Evolutionary conservation across 1,140 invertebrate species (phyloP).

Genomic region (Zaprionus ghesquierei): DNA sequence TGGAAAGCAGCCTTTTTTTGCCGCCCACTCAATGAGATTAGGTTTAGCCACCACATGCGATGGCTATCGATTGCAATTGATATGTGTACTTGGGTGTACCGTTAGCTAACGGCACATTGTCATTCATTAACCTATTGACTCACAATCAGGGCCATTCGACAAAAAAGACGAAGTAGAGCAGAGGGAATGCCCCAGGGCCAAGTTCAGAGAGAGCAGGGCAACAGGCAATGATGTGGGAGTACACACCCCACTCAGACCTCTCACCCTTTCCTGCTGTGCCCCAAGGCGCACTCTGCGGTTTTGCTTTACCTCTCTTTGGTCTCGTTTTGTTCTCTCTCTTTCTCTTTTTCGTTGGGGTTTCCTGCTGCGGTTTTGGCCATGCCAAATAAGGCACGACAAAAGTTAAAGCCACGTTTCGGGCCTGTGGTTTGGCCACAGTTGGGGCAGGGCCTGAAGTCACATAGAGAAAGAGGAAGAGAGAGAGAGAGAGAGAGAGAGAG

Average conservation of each 20-base stretch:
- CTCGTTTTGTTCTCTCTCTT: background rate
- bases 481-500: background rate
- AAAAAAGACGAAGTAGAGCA: conserved; percentile 31
- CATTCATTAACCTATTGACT: conserved; percentile 78
- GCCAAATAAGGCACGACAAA: conserved; percentile 53
- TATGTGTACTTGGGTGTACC: background rate
- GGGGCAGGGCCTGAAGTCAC: conserved; percentile 5
- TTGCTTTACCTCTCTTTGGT: background rate
- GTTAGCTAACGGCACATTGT: conserved; percentile 27
- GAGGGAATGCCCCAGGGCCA: background rate
- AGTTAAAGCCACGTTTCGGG: conserved; percentile 51
- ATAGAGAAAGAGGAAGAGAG: background rate
- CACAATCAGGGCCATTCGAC: conserved; percentile 54
- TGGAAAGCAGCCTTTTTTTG: background rate
- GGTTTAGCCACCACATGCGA: background rate
- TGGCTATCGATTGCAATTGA: background rate
- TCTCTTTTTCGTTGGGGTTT: conserved; percentile 21
- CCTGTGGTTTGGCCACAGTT: conserved; percentile 40
- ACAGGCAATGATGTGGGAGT: background rate
- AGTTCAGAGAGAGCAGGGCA: background rate
- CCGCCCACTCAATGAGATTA: background rate
- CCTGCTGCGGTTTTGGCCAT: conserved; percentile 35
- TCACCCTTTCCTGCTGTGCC: background rate
- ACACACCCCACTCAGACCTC: background rate
- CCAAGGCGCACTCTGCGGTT: conserved; percentile 22